phyloP scores from a whole-genome alignment of 2,113 vertebrate genomes.

The Hemiscyllium ocellatum region DNA sequence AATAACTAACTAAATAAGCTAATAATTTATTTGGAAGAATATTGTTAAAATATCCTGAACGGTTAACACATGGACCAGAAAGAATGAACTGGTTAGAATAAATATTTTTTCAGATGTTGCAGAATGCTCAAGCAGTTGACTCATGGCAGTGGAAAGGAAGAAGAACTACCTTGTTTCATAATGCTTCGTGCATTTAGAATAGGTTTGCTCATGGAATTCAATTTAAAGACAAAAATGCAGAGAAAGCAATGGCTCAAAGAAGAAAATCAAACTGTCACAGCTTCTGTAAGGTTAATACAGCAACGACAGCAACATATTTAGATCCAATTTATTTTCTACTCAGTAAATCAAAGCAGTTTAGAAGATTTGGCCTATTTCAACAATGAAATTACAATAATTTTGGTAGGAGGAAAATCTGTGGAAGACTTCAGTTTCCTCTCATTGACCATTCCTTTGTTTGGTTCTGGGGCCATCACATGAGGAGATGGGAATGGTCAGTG shows the following conservation, averaged over 20 bases:
- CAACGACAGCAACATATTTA: background rate
- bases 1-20: background rate
- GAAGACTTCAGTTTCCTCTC: background rate
- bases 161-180: background rate
- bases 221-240: constrained; percentile 5
- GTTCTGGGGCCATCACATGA: background rate
- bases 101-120: no score
- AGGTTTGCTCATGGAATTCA: background rate
- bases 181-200: background rate
- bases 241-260: background rate
- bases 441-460: background rate
- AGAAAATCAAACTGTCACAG: background rate
- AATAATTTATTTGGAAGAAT: background rate
- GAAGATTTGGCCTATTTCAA: no score
- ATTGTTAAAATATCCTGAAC: background rate
- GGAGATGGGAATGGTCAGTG: background rate
- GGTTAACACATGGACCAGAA: background rate
- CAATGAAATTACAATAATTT: background rate
- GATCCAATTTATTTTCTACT: background rate
- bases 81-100: background rate
- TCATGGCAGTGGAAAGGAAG: background rate
- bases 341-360: background rate
- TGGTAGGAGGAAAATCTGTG: background rate
- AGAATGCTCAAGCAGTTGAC: background rate
- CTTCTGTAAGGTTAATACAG: background rate